Percentiles rank a stretch among this genome's conserved stretches.
Conservation (phyloP, 2,797 vertebrate genomes). For the Oceanodroma leucorhoa region DNA sequence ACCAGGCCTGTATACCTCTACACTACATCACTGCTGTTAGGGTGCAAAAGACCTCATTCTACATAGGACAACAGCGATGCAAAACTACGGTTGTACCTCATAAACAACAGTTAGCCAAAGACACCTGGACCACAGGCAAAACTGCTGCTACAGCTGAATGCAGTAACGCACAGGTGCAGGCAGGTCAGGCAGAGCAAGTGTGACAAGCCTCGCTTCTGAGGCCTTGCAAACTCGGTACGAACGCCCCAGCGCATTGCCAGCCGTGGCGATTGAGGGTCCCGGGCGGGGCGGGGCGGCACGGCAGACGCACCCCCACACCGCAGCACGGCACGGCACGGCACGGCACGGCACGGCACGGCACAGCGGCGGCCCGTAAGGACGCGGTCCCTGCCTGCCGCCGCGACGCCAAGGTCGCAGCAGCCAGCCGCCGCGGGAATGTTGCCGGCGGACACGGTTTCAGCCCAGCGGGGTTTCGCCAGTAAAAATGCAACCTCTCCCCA, state of each 20-base stretch:
- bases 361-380: background rate
- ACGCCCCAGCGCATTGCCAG: accelerated
- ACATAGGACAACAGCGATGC: accelerated
- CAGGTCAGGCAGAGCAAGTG: accelerated
- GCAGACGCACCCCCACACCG: background rate
- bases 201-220: accelerated
- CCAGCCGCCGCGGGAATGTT: background rate
- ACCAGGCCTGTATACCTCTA: background rate
- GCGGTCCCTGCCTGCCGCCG: background rate
- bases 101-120: too few relatives aligned
- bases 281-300: too few relatives aligned
- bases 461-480: too few relatives aligned
- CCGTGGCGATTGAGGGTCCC: accelerated
- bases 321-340: too few relatives aligned
- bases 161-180: accelerated
- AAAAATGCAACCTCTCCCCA: accelerated
- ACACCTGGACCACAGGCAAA: accelerated
- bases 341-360: background rate
- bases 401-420: background rate
- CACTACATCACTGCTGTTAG: accelerated
- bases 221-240: accelerated
- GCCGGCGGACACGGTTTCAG: background rate
- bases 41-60: accelerated
- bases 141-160: background rate
- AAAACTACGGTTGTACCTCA: accelerated